Conservation (phyloP, 2,888 invertebrate genomes). For the Crepidodera aurea region DNA sequence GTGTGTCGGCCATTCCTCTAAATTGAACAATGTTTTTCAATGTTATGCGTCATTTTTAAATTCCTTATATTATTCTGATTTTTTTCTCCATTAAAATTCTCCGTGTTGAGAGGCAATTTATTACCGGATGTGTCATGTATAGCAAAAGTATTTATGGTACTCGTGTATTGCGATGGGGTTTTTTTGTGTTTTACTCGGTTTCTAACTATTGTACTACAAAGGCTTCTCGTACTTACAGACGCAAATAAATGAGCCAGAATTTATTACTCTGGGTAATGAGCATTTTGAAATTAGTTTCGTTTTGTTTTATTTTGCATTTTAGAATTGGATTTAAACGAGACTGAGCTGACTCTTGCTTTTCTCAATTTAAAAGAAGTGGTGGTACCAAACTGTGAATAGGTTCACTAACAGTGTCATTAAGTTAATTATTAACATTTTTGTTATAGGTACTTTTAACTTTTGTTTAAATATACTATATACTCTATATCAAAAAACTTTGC, state of each 20-base stretch:
- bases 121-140: slow-evolving; percentile 1
- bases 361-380: too few relatives aligned
- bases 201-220: neutral
- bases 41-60: slow-evolving; percentile 13
- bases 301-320: too few relatives aligned
- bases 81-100: slow-evolving; percentile 12
- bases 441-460: too few relatives aligned
- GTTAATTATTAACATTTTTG: too few relatives aligned
- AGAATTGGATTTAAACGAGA: too few relatives aligned
- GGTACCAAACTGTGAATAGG: too few relatives aligned
- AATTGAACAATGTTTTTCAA: slow-evolving; percentile 14
- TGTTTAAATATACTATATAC: too few relatives aligned
- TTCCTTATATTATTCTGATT: slow-evolving; percentile 10
- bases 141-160: slow-evolving; percentile 9
- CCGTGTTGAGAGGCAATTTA: slow-evolving; percentile 5
- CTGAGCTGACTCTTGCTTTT: too few relatives aligned
- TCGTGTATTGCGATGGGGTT: neutral
- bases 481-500: too few relatives aligned
- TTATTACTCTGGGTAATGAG: neutral
- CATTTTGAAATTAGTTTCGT: too few relatives aligned
- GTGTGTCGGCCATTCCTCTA: neutral
- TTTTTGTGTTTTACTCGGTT: neutral
- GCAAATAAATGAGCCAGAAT: neutral
- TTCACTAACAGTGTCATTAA: too few relatives aligned
- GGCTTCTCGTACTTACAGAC: neutral